phyloP scores from a whole-genome alignment of 2,888 invertebrate species.

The Julus scanicus region DNA sequence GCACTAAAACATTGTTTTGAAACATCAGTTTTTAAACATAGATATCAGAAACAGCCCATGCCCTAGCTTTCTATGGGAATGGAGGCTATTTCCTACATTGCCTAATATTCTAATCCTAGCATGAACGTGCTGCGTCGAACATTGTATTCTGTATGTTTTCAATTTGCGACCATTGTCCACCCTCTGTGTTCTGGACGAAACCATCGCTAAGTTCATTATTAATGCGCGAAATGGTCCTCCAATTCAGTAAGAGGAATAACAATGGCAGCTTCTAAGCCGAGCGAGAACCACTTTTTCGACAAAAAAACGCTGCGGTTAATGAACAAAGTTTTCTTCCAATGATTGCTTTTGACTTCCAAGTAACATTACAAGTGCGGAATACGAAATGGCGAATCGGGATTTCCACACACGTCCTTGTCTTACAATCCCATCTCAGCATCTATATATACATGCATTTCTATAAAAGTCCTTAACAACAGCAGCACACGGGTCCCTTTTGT shows the following conservation, averaged over 20 bases:
- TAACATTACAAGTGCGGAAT: constrained; percentile 49
- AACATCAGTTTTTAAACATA: too few relatives aligned
- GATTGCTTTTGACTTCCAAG: constrained; percentile 52
- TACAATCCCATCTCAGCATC: constrained; percentile 30
- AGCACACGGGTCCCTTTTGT: constrained; percentile 46
- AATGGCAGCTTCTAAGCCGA: constrained; percentile 22
- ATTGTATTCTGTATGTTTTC: neutral
- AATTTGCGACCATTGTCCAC: constrained; percentile 2
- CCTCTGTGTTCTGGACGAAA: neutral
- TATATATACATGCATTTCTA: constrained; percentile 12
- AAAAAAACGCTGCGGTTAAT: constrained; percentile 53
- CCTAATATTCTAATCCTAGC: neutral
- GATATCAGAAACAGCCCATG: too few relatives aligned
- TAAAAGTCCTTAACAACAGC: constrained; percentile 47
- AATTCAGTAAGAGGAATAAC: constrained; percentile 20
- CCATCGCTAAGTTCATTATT: constrained; percentile 21
- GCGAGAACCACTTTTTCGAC: constrained; percentile 38
- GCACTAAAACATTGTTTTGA: too few relatives aligned
- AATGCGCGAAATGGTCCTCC: neutral
- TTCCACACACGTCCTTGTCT: constrained; percentile 51
- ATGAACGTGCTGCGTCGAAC: neutral
- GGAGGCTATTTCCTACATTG: neutral
- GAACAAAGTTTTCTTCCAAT: constrained; percentile 54
- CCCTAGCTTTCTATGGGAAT: too few relatives aligned
- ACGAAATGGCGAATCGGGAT: constrained; percentile 44